Evolutionary conservation across 2,888 invertebrate species (phyloP).

Genomic region (Formica aserva): DNA sequence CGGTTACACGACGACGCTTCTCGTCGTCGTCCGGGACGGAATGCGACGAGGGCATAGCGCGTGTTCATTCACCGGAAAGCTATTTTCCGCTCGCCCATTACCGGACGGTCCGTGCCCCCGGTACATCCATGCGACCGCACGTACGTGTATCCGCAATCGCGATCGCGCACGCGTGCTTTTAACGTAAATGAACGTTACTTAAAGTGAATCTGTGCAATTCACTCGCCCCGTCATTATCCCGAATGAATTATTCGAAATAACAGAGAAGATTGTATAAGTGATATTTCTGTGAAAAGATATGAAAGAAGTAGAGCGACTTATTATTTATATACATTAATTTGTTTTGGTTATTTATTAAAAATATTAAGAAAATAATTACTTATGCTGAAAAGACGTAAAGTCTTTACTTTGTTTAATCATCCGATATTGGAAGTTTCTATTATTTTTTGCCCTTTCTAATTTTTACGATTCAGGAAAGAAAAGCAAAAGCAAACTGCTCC

Average conservation of each 20-base stretch:
- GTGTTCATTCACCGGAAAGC: slow-evolving; percentile 79
- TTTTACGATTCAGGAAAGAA: not conserved
- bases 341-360: not conserved
- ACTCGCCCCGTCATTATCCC: not conserved
- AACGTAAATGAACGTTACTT: slow-evolving; percentile 26
- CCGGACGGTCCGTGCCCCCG: slow-evolving; percentile 56
- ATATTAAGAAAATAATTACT: not conserved
- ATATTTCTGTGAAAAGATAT: not conserved
- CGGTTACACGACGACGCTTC: slow-evolving; percentile 61
- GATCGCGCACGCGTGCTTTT: slow-evolving; percentile 30
- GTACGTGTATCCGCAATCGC: slow-evolving; percentile 33
- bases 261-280: not conserved
- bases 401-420: not conserved
- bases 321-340: not conserved
- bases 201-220: not conserved
- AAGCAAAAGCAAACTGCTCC: slow-evolving; percentile 5
- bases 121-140: slow-evolving; percentile 45
- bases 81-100: slow-evolving; percentile 74
- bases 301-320: no score
- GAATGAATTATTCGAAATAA: not conserved
- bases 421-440: not conserved
- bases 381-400: not conserved
- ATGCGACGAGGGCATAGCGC: slow-evolving; percentile 71
- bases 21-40: slow-evolving; percentile 65
- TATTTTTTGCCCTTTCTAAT: not conserved